Conservation (phyloP, 1,140 invertebrate species). For the Eciton burchellii region DNA sequence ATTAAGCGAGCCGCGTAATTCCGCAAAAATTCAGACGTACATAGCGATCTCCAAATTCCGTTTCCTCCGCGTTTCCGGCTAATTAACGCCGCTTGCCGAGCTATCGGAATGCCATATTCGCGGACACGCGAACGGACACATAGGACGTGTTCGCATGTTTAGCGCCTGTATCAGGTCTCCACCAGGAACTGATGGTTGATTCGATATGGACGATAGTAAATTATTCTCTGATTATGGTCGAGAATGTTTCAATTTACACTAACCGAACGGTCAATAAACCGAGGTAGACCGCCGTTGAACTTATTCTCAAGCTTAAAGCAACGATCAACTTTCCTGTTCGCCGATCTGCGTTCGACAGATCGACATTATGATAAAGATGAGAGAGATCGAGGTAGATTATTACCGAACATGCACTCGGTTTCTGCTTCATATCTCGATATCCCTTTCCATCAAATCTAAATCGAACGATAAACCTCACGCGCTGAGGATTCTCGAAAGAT, state of each 20-base stretch:
- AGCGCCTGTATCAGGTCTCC: constrained; percentile 22
- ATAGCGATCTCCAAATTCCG: constrained; percentile 60
- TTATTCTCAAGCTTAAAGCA: background rate
- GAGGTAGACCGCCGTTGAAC: background rate
- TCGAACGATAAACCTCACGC: background rate
- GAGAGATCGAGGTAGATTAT: too few species aligned
- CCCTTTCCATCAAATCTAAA: background rate
- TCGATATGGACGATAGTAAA: constrained; percentile 17
- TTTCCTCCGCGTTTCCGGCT: constrained; percentile 62
- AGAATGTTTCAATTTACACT: constrained; percentile 30
- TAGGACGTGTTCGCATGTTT: constrained; percentile 59
- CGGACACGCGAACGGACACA: constrained; percentile 52
- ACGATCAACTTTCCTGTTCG: background rate
- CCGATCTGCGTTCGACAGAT: background rate
- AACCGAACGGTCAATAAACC: background rate
- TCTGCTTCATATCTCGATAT: too few species aligned
- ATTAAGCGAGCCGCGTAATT: background rate
- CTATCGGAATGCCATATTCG: constrained; percentile 72
- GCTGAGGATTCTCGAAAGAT: background rate
- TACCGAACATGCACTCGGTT: too few species aligned
- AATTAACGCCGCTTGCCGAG: constrained; percentile 67
- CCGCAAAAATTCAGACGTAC: constrained; percentile 39
- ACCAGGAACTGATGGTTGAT: constrained; percentile 46
- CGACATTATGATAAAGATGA: background rate
- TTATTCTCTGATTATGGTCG: constrained; percentile 38